Percentiles rank a stretch among this genome's conserved stretches.
Conservation (phyloP, 2,888 invertebrate genomes). For the Monoplex corrugatus region DNA sequence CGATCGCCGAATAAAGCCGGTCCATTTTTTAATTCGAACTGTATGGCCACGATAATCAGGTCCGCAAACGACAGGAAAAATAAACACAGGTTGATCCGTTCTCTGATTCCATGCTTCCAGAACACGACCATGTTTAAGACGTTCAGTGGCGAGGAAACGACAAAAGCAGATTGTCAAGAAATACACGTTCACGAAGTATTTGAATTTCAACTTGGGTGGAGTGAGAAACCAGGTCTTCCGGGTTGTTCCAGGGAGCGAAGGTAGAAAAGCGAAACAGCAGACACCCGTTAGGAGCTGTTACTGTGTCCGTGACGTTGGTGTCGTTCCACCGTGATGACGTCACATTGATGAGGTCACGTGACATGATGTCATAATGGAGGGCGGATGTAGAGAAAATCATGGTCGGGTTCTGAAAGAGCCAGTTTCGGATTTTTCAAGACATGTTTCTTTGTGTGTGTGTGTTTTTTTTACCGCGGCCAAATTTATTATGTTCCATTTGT, state of each 20-base stretch:
- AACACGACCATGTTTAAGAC: neutral
- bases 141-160: neutral
- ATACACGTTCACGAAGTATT: neutral
- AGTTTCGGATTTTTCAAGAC: too few relatives aligned
- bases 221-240: neutral
- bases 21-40: too few relatives aligned
- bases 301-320: too few relatives aligned
- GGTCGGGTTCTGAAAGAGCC: too few relatives aligned
- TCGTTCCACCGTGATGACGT: neutral
- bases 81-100: conserved; percentile 6
- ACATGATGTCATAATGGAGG: too few relatives aligned
- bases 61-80: neutral
- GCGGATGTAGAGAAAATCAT: too few relatives aligned
- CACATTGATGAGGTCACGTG: too few relatives aligned
- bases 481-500: too few relatives aligned
- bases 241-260: neutral
- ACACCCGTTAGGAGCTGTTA: neutral
- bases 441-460: too few relatives aligned
- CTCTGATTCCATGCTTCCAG: conserved; percentile 9
- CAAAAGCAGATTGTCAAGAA: neutral
- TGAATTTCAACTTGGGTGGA: neutral
- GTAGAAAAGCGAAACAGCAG: neutral
- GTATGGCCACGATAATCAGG: neutral
- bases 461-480: too few relatives aligned
- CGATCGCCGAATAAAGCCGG: too few relatives aligned